Base-by-base conservation (phyloP, 2,888 invertebrate genomes). In the Camponotus fellah region DNA sequence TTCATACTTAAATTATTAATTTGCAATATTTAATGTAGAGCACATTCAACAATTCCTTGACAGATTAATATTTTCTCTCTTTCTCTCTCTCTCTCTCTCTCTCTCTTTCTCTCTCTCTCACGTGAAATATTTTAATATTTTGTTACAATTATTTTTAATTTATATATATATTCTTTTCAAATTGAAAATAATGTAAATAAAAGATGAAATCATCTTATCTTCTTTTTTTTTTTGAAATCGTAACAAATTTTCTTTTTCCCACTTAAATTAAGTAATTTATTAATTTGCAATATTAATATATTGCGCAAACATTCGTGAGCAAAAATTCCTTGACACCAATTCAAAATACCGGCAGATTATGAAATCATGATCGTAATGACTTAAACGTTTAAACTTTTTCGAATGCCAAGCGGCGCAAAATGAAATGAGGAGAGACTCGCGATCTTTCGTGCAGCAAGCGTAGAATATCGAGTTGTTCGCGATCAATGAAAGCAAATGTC, bases 401-500 rank as follows among this genome's bases (percentile, higher is more conserved):
- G 71, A 0, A 26, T 56, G 12, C 17, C 66, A 10, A 37, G 26
- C 8, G 14, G 26, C 6, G 17, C 2, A 21, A 40, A n/a, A 46
- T 46, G 37, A 46, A 46, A 14, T 8, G 14, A 65, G 26, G 37
- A 17, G 17, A 60, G 17, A 43, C 60, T 62, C 37, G 60, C 60
- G 58, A 60, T 79, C 10, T 14, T 43, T n/a, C 34, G 21, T 14
- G 43, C 12, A 10, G 34, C 14, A 10, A 34, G 21, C 68, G 68
- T n/a, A 40, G n/a, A 12, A 65, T n/a, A 56, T 43, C 56, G 56
- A 43, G 14, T 43, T 9, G 43, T 79, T 3, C 46, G 46, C 21
- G 58, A 34, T 79, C 58, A 79, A 71, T 62, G 46, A 71, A 60
- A 32, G 12, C 21, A 46, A 10, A 37, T 32, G 17, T 71, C 17